Evolutionary conservation across 2,113 vertebrate species (phyloP).

Genomic region (Trichomycterus rosablanca): DNA sequence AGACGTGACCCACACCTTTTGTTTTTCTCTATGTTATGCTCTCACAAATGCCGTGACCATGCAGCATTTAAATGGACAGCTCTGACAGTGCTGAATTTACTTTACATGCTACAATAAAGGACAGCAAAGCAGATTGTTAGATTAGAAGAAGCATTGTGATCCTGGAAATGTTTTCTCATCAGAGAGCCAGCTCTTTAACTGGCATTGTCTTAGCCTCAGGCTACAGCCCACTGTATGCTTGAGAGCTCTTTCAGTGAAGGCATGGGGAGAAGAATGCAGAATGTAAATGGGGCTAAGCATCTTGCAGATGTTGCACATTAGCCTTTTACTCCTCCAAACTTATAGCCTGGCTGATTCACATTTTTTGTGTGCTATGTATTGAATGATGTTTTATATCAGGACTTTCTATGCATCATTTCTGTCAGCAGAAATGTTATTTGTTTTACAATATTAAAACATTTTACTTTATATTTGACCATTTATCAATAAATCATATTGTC

Average conservation of each 20-base stretch:
- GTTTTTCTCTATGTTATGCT: background rate
- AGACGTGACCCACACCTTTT: too few relatives aligned
- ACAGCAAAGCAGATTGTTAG: constrained; percentile 37
- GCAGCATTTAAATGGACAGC: too few relatives aligned
- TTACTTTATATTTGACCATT: too few relatives aligned
- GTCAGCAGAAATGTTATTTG: too few relatives aligned
- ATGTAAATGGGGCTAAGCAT: constrained; percentile 39
- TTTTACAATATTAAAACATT: too few relatives aligned
- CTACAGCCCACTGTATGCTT: constrained; percentile 45
- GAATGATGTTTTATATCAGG: background rate
- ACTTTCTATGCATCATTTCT: too few relatives aligned
- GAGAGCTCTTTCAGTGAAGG: constrained; percentile 36
- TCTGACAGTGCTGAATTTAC: too few relatives aligned
- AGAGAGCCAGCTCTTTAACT: constrained; percentile 41
- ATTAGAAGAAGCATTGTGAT: constrained; percentile 36
- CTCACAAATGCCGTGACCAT: background rate
- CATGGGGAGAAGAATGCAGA: constrained; percentile 36
- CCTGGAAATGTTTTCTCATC: constrained; percentile 41
- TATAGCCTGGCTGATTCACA: constrained; percentile 17
- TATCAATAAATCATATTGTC: too few relatives aligned
- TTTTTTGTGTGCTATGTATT: background rate
- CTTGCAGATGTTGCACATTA: constrained; percentile 25
- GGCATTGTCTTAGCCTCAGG: constrained; percentile 43
- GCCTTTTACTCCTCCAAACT: constrained; percentile 19
- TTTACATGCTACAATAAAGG: constrained; percentile 18